phyloP scores from a whole-genome alignment of 2,888 invertebrate genomes.

The Teleiodes luculella region DNA sequence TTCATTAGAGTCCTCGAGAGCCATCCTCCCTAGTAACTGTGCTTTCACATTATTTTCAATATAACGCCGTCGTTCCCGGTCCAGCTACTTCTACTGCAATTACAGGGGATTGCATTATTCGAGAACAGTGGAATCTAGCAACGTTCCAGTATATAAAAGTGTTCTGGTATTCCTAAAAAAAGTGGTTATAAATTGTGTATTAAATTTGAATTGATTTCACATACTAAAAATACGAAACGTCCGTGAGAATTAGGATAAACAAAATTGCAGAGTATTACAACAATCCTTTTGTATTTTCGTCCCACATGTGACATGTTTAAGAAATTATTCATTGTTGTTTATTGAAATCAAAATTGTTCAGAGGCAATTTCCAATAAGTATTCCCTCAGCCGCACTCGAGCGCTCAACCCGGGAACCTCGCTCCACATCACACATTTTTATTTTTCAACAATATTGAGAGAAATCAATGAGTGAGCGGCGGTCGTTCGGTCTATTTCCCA shows the following conservation, averaged over 20 bases:
- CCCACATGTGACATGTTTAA: background rate
- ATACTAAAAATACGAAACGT: too few species aligned
- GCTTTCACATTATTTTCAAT: constrained; percentile 1
- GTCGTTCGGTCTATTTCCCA: constrained; percentile 9
- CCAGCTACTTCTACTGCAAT: background rate
- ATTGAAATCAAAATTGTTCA: background rate
- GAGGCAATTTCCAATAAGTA: background rate
- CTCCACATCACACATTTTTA: background rate
- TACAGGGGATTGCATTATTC: constrained; percentile 3
- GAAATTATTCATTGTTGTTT: background rate
- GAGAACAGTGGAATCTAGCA: background rate
- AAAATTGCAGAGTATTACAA: too few species aligned
- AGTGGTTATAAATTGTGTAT: too few species aligned
- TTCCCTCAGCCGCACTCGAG: background rate
- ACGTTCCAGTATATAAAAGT: too few species aligned
- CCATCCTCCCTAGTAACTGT: too few species aligned
- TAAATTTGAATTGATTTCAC: too few species aligned
- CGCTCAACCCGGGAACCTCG: constrained; percentile 1
- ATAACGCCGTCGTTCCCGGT: background rate
- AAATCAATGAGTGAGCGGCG: constrained; percentile 7
- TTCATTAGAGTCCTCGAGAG: too few species aligned
- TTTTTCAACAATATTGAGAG: constrained; percentile 10
- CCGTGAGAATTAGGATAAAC: too few species aligned
- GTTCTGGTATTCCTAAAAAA: too few species aligned
- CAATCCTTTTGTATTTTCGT: too few species aligned